These are phyloP conservation scores for Rhogogaster chlorosoma DNA, from an alignment of 2,888 invertebrate genomes.

Conservation along the genomic window DNA sequence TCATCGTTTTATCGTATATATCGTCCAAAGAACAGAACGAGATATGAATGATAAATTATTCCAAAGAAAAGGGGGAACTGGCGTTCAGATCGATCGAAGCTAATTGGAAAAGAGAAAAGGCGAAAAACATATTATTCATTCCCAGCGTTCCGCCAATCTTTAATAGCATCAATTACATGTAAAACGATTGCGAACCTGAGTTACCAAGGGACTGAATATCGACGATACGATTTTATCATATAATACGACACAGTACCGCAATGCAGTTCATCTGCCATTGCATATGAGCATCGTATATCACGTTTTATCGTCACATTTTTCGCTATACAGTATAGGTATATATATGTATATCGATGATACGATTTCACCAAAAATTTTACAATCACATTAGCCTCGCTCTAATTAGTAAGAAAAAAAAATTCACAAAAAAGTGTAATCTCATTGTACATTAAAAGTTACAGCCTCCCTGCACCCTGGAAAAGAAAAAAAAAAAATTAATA, in stretches of 20 bases:
- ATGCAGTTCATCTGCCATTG: slow-evolving; percentile 15
- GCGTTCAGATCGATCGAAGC: background rate
- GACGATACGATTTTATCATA: background rate
- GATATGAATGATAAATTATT: slow-evolving; percentile 29
- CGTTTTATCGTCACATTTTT: background rate
- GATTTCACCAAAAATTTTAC: background rate
- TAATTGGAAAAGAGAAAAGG: slow-evolving; percentile 1
- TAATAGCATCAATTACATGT: slow-evolving; percentile 10
- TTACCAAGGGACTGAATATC: background rate
- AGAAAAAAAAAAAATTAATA: background rate
- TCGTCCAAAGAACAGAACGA: background rate
- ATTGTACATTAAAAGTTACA: slow-evolving; percentile 9
- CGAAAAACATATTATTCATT: background rate
- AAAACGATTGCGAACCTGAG: slow-evolving; percentile 15
- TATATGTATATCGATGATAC: background rate
- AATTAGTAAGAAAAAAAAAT: background rate
- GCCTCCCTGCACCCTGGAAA: background rate
- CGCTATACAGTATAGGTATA: no score
- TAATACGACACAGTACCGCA: background rate
- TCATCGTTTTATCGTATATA: background rate
- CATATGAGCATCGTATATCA: background rate
- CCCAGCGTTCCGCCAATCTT: background rate
- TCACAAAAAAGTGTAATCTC: background rate
- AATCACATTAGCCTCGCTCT: background rate
- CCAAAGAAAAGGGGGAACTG: background rate